Evolutionary conservation across 2,797 vertebrate species (phyloP).

Genomic region (Pseudochaenichthys georgianus): DNA sequence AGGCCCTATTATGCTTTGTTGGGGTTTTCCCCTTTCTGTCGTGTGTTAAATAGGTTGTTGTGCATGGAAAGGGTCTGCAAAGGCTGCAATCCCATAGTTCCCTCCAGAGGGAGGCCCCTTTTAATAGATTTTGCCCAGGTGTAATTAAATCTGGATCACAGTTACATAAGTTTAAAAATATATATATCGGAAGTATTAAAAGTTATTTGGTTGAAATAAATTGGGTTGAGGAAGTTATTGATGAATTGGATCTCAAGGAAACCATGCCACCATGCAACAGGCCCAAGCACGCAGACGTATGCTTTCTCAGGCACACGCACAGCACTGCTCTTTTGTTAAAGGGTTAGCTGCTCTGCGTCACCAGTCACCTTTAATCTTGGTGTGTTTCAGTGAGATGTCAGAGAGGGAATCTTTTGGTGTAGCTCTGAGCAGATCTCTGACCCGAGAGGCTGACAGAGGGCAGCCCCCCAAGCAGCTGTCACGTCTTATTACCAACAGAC

Average conservation of each 20-base stretch:
- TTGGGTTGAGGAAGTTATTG: not conserved
- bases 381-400: slow-evolving; percentile 43
- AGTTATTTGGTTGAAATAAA: not conserved
- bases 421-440: slow-evolving; percentile 54
- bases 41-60: too few species aligned
- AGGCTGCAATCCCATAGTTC: too few species aligned
- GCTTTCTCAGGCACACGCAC: not conserved
- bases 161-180: not conserved
- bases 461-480: slow-evolving; percentile 53
- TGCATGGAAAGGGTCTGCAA: too few species aligned
- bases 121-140: not conserved
- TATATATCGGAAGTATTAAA: not conserved
- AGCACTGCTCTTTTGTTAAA: slow-evolving; percentile 46
- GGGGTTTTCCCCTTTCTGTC: too few species aligned
- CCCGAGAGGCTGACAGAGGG: slow-evolving; percentile 51
- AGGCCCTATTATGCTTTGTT: too few species aligned
- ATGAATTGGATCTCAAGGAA: not conserved
- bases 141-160: not conserved
- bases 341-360: slow-evolving; percentile 45
- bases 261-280: not conserved
- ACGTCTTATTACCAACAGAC: slow-evolving; percentile 56
- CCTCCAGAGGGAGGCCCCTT: too few species aligned
- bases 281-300: not conserved
- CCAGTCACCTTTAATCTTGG: slow-evolving; percentile 44
- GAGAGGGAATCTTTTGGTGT: slow-evolving; percentile 49